Evolutionary conservation across 2,888 invertebrate genomes (phyloP), one percentile per base, ranked within the genome.

Genomic region (Sarcophaga rosellei): DNA sequence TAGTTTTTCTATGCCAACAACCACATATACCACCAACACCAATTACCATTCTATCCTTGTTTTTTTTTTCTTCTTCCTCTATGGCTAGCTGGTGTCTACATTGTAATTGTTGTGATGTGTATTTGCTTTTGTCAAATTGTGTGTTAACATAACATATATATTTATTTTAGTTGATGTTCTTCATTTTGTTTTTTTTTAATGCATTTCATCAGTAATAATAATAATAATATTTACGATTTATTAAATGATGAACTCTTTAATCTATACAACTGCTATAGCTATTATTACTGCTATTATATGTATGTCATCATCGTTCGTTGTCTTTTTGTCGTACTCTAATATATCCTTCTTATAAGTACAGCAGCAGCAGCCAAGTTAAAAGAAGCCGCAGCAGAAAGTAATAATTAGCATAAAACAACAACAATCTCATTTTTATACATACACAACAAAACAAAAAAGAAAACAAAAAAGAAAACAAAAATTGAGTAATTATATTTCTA

Each of bases 121-220:
- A 78, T 68, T 69, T 83, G 78, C 62, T 74, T 78, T 62, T 78
- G 63, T 70, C 72, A 81, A 63, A 76, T 75, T 83, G 53, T 53
- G 69, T 83, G 53, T 47, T 21, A 83, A 47, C 44, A 25, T 73
- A 21, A 15, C 53, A 15, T 35, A 35, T 35, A 35, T 53, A 57
- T 44, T 76, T 65, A 63, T 74, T 76, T 66, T 5, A 20, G 61
- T 61, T 17, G 10, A 21, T 57, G 2, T 69, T 80, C 59, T 63
- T 15, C 10, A 20, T 80, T 68, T 62, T 17, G 47, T 75, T 53
- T 21, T 53, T 25, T 35, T 57, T 35, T 35, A 35, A 25, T 61
- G 25, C 35, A 59, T 45, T 62, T 57, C 8, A 10, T 47, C 21
- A 68, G 61, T 53, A 25, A 66, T 59, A 44, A 59, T 61, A 73